phyloP scores from a whole-genome alignment of 1,140 invertebrate genomes.

The Aphidius ervi region DNA sequence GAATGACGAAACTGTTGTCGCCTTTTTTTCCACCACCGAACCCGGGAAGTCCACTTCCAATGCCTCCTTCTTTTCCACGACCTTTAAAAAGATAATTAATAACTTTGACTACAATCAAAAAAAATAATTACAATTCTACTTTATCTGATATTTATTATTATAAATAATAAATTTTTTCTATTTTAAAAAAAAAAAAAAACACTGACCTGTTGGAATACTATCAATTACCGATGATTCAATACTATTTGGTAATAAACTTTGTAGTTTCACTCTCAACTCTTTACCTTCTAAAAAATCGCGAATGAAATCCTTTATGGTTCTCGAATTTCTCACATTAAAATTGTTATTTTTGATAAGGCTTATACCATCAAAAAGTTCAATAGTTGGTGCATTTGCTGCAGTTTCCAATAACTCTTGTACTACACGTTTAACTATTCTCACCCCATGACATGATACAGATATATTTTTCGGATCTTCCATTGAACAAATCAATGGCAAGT shows the following conservation, averaged over 20 bases:
- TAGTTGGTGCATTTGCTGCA: constrained; percentile 37
- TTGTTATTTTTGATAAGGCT: constrained; percentile 52
- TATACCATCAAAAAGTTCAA: constrained; percentile 61
- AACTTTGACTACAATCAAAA: background rate
- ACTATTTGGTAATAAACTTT: constrained; percentile 54
- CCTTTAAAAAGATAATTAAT: constrained; percentile 2
- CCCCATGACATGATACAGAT: constrained; percentile 52
- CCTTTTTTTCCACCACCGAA: constrained; percentile 50
- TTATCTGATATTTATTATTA: background rate
- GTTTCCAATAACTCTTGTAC: constrained; percentile 50
- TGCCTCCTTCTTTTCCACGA: constrained; percentile 18
- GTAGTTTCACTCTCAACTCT: constrained; percentile 66
- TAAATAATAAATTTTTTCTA: background rate
- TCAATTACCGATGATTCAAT: constrained; percentile 36
- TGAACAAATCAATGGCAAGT: constrained; percentile 37
- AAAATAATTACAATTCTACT: no score
- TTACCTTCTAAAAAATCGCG: constrained; percentile 64
- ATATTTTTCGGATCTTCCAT: constrained; percentile 39
- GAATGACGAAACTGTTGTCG: constrained; percentile 54
- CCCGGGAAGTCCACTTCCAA: constrained; percentile 26
- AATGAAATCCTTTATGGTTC: constrained; percentile 55
- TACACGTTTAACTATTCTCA: constrained; percentile 50
- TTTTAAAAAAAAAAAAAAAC: background rate
- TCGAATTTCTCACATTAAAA: constrained; percentile 41
- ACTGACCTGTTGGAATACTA: constrained; percentile 31